phyloP scores from a whole-genome alignment of 2,113 vertebrate genomes.

The Melierax canorus region DNA sequence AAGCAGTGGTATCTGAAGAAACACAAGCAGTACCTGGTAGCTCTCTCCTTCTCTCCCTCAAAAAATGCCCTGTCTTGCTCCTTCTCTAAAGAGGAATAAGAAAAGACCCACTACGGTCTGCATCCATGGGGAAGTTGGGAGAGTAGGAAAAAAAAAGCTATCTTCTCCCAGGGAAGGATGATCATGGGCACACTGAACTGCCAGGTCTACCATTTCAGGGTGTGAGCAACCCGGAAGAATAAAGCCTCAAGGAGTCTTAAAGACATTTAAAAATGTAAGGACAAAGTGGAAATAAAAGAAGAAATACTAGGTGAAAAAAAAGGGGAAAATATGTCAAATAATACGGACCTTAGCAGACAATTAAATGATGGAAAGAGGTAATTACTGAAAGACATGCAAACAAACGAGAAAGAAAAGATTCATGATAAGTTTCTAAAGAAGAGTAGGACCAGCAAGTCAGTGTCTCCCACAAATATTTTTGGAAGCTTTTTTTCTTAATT shows the following conservation, averaged over 20 bases:
- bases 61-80: background rate
- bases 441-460: background rate
- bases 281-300: background rate
- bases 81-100: background rate
- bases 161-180: background rate
- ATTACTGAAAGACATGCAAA: background rate
- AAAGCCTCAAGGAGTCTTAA: background rate
- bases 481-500: background rate
- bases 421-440: background rate
- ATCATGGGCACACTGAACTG: background rate
- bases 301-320: background rate
- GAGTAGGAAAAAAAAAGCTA: background rate
- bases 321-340: background rate
- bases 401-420: background rate
- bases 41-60: too few relatives aligned
- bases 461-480: conserved; percentile 5
- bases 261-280: background rate
- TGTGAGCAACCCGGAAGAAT: background rate
- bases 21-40: background rate
- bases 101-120: background rate
- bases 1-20: background rate
- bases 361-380: background rate
- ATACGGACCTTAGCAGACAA: background rate
- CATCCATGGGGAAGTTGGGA: background rate
- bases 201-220: background rate